A percentile compares a stretch with the other conserved stretches of the same genome.
Evolutionary conservation across 2,888 invertebrate genomes (phyloP).

Genomic region (Spisula subtruncata): DNA sequence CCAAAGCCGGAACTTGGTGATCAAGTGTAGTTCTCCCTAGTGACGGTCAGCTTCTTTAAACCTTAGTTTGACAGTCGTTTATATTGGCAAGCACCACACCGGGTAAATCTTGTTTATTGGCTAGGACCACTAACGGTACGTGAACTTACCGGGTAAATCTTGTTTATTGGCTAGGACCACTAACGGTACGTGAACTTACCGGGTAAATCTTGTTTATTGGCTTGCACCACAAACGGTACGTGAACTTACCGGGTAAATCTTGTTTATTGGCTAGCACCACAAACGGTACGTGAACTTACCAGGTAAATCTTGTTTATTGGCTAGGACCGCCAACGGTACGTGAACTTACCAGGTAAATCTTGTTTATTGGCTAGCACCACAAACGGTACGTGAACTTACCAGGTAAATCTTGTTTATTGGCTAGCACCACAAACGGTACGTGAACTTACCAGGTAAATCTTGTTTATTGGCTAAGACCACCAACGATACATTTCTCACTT

Average conservation of each 20-base stretch:
- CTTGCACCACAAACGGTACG: slow-evolving; percentile 86
- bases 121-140: slow-evolving; percentile 86
- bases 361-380: slow-evolving; percentile 87
- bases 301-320: slow-evolving; percentile 87
- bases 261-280: slow-evolving; percentile 87
- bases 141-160: slow-evolving; percentile 82
- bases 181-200: slow-evolving; percentile 83
- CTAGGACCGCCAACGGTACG: slow-evolving; percentile 86
- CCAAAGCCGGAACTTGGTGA: no score
- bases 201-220: slow-evolving; percentile 87
- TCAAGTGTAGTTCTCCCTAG: no score
- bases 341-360: slow-evolving; percentile 82
- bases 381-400: slow-evolving; percentile 83
- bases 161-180: slow-evolving; percentile 87
- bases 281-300: slow-evolving; percentile 83
- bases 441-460: slow-evolving; percentile 82
- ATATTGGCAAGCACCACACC: slow-evolving; percentile 68
- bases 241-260: slow-evolving; percentile 82
- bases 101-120: slow-evolving; percentile 87
- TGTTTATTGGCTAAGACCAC: slow-evolving; percentile 87
- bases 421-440: slow-evolving; percentile 86
- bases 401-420: slow-evolving; percentile 87
- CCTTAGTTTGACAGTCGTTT: no score
- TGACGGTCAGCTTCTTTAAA: no score
- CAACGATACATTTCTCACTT: slow-evolving; percentile 83